Evolutionary conservation across 1,140 invertebrate genomes (phyloP), one percentile per base, ranked within the genome.

Genomic region (Drosophila obscura): DNA sequence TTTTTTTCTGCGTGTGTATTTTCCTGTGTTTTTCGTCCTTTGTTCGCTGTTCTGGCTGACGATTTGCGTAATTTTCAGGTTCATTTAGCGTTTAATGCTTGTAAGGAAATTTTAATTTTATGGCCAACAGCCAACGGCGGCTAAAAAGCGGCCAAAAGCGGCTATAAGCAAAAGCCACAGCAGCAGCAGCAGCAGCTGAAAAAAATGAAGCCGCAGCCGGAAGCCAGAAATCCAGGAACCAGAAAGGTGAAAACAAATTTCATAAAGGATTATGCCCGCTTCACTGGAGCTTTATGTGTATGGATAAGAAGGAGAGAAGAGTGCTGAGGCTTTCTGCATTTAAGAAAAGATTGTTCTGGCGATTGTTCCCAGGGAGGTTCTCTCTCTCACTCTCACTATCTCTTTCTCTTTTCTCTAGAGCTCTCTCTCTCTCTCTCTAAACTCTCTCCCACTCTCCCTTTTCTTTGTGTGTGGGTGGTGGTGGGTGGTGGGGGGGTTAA

Each of bases 51-150:
- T 39, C 35, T 58, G 73, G 45, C 58, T 62, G 66, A 62, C 84
- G 83, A 88, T 90, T 90, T 90, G 80, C 84, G 88, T 89, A 88
- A 90, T 90, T 90, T 90, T 90, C 88, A 88, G 88, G 75, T 90
- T 90, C 88, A 90, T 90, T 90, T 84, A 82, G 88, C 84, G 75
- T 90, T 88, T 88, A 90, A 90, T 90, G 88, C 80, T 85, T 90
- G 88, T 90, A 85, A 90, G 85, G 74, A 77, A 84, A 90, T 90
- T 90, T 90, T 88, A 90, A 90, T 84, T 84, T 90, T 80, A 90
- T 88, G 83, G 83, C 66, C 72, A 77, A 73, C 63, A 72, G 79
- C 80, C 82, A 83, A 88, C 68, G 61, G 75, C 56, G 64, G 62
- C 53, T 52, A 24, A 49, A 75, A 55, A 50, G 62, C 59, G 43